Evolutionary conservation across 2,113 vertebrate species (phyloP), one percentile per base, ranked within the genome.

Genomic region (Poeciliopsis occidentalis): DNA sequence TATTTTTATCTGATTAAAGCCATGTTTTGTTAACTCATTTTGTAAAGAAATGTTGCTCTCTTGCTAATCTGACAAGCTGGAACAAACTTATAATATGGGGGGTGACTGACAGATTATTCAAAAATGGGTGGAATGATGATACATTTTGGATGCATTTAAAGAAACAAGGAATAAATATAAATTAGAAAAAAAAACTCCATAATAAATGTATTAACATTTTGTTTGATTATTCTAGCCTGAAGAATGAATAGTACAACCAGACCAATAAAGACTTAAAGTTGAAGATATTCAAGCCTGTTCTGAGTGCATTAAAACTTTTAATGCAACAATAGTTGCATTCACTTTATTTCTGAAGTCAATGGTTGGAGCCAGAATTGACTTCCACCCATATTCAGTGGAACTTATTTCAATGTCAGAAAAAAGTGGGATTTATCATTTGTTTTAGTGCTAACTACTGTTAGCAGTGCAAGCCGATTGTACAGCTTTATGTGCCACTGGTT

Each of bases 1-100:
- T 88, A 75, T 77, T 84, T 79, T 73, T 73, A 73, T 32, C 61
- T 57, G 15, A 71, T 11, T 12, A 60, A 22, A 30, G 29, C 22
- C 10, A 15, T 27, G 26, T 69, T 67, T 39, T 74, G 13, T 74
- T 67, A 67, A 17, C 37, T 82, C 26, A 13, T 27, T 8, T 8
- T 61, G 27, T 60, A 68, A 32, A 69, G 37, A 26, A 26, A 60
- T 51, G 1, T 47, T 64, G 7, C 7, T 27, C 22, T 34, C 22
- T 64, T 62, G 2, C 6, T 41, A 37, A 64, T 81, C 44, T 47
- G 44, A 47, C 44, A 47, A 47, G 19, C 44, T 19, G 17, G 44
- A 17, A 47, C 44, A 47, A 19, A 47, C 44, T 19, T 47, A 17
- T 19, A 47, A 19, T 17, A 19, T 47, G 17, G 44, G 44, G 17